phyloP scores from a whole-genome alignment of 2,797 vertebrate genomes.

The Helicolenus hilgendorfi region DNA sequence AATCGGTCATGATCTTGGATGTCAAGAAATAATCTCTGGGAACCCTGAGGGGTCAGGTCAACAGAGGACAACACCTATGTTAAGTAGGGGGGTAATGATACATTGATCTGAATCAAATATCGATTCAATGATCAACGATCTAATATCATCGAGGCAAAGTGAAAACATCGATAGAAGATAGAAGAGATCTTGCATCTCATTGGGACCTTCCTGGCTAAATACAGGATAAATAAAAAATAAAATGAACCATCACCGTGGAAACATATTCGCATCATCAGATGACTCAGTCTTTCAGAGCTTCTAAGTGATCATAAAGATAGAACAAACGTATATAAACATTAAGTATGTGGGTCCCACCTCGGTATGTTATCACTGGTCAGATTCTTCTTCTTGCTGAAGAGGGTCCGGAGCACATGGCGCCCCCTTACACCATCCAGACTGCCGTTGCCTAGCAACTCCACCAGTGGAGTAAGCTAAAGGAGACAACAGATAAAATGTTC shows the following conservation, averaged over 20 bases:
- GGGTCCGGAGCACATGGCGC: slow-evolving; percentile 91
- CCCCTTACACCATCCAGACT: slow-evolving; percentile 93
- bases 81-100: background rate
- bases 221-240: no score
- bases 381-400: slow-evolving; percentile 88
- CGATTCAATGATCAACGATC: no score
- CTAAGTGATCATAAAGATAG: background rate
- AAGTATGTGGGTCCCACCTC: slow-evolving; percentile 82
- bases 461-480: slow-evolving; percentile 91
- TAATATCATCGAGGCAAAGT: no score
- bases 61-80: background rate
- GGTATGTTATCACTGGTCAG: slow-evolving; percentile 87
- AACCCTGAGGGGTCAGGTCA: background rate
- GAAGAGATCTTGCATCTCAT: no score
- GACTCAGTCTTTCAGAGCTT: background rate
- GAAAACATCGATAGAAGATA: no score
- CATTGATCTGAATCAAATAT: no score
- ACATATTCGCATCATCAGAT: background rate
- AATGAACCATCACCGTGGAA: background rate
- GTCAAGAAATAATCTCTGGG: background rate
- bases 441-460: slow-evolving; percentile 91
- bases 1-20: background rate
- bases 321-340: background rate
- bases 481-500: background rate
- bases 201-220: no score